These are phyloP conservation scores for Mesorhabditis spiculigera DNA, from an alignment of 2,888 invertebrate genomes.

Conservation along the genomic window DNA sequence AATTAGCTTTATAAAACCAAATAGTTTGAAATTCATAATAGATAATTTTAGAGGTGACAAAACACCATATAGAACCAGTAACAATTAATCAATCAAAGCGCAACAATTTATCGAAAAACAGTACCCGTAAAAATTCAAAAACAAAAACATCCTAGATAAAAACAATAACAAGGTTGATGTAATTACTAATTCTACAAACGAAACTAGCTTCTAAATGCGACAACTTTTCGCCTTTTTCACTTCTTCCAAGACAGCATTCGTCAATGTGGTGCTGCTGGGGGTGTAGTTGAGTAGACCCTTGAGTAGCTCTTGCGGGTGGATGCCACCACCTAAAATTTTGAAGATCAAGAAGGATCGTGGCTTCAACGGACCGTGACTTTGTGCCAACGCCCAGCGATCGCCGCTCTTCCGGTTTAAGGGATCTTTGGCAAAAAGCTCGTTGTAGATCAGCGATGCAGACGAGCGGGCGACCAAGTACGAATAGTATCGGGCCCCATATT, in stretches of 20 bases:
- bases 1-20: too few species aligned
- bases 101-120: background rate
- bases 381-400: conserved; percentile 49
- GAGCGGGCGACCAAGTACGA: conserved; percentile 82
- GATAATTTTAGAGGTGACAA: too few species aligned
- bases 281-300: background rate
- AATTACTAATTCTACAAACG: background rate
- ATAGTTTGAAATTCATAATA: too few species aligned
- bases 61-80: too few species aligned
- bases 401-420: conserved; percentile 44
- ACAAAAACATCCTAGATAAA: background rate
- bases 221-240: too few species aligned
- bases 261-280: background rate
- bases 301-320: background rate
- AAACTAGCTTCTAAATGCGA: background rate
- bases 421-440: conserved; percentile 39
- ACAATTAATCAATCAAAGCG: background rate
- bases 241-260: background rate
- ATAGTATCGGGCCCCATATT: conserved; percentile 98
- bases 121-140: background rate
- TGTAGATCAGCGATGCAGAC: conserved; percentile 50
- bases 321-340: background rate
- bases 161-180: background rate
- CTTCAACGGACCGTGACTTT: conserved; percentile 13
- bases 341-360: background rate